These are phyloP conservation scores for Amblyteles armatorius DNA, from an alignment of 2,888 invertebrate species.

Conservation along the genomic window DNA sequence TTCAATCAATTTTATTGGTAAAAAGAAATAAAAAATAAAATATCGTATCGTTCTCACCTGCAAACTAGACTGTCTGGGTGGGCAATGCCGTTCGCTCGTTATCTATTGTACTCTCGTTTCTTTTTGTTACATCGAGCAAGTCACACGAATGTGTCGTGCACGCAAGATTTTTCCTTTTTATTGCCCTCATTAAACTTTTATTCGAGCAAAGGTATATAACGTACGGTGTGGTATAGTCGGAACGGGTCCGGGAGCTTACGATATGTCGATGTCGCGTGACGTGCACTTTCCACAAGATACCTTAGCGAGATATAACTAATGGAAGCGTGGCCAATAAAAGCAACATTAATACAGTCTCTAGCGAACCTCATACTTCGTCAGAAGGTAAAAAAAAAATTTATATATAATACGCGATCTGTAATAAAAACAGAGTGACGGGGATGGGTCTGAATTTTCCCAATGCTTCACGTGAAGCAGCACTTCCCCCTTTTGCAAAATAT, in stretches of 20 bases:
- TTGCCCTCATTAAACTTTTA: constrained; percentile 67
- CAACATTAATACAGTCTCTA: constrained; percentile 67
- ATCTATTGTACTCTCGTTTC: constrained; percentile 59
- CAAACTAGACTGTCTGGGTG: constrained; percentile 20
- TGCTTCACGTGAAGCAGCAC: constrained; percentile 5
- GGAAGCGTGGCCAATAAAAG: constrained; percentile 78
- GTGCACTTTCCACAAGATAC: constrained; percentile 69
- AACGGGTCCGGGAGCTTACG: constrained; percentile 60
- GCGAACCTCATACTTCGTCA: constrained; percentile 29
- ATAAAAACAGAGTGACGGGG: constrained; percentile 1
- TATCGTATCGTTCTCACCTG: constrained; percentile 30
- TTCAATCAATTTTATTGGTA: constrained; percentile 49
- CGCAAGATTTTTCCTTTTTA: constrained; percentile 67
- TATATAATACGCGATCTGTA: constrained; percentile 21
- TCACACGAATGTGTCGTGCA: constrained; percentile 62
- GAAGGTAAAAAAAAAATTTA: constrained; percentile 31
- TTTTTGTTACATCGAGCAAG: constrained; percentile 61
- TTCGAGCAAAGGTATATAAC: constrained; percentile 59
- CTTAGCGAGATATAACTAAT: constrained; percentile 75
- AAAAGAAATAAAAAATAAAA: constrained; percentile 22
- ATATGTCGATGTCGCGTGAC: constrained; percentile 69
- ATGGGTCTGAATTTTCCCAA: constrained; percentile 8
- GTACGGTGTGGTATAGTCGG: constrained; percentile 7
- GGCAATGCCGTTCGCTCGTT: constrained; percentile 56
- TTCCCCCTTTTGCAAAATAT: background rate